Base-by-base conservation (phyloP, 2,888 invertebrate genomes). In the Eristalis arbustorum region DNA sequence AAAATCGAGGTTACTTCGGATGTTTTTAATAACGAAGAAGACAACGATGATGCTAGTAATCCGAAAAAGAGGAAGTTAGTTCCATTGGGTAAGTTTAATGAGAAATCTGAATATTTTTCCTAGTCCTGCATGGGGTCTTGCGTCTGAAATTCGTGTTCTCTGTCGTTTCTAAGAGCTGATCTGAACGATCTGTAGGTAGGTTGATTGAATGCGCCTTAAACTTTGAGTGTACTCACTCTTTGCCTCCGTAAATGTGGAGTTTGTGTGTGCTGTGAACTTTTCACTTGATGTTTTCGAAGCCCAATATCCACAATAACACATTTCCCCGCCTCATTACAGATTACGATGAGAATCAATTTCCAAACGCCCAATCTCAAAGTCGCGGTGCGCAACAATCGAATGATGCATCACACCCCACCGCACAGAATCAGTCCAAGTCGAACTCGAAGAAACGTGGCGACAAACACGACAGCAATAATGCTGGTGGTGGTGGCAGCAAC, bases 1-100 rank as follows among this genome's bases (percentile, higher is more conserved):
- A 96, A 96, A 93, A 97, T 96, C 91, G 94, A 96, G 84, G 96
- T 96, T 88, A 95, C 97, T 0, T 95, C 96, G 88, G 97, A 97
- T 90, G 97, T 97, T 3, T 98, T 98, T 91, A 97, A 97, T 92
- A 96, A 96, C 81, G 97, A 97, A 89, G 97, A 97, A 89, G 96
- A 96, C 89, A 94, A 94, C 87, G 95, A 95, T 77, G 94, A 93
- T 82, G 90, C 92, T 64, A 93, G 90, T 84, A 92, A 91, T 89
- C 90, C 93, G 75, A 96, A 96, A 91, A 96, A 96, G 93, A 94
- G 97, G 89, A 97, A 97, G 94, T 93, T 97, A 89, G 96, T 96
- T 91, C 96, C 96, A 89, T 93, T 96, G 91, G 96, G 96, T 96
- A 91, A 89, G 89, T 88, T 5, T 8, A 18, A 4, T 1, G 1